Conservation (phyloP, 2,113 vertebrate species). For the Nematolebias whitei region DNA sequence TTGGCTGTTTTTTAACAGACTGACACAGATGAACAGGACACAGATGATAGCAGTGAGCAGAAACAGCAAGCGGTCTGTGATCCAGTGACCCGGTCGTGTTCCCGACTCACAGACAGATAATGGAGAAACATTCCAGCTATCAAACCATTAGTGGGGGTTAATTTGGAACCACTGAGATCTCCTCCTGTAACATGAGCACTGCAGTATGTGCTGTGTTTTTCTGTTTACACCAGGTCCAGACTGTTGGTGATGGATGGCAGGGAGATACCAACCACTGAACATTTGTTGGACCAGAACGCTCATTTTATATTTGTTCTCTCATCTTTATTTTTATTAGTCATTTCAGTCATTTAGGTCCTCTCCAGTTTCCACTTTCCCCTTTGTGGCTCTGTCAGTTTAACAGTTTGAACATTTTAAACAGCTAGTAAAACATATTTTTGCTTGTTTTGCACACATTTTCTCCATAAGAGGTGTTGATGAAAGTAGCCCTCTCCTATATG, state of each 20-base stretch:
- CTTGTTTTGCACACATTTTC: too few species aligned
- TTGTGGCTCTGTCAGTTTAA: neutral
- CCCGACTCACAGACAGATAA: constrained; percentile 31
- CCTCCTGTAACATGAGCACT: constrained; percentile 23
- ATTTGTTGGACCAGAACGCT: constrained; percentile 35
- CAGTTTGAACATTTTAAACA: constrained; percentile 18
- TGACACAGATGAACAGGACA: too few species aligned
- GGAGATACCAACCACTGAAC: constrained; percentile 26
- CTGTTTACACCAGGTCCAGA: constrained; percentile 34
- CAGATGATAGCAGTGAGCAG: too few species aligned
- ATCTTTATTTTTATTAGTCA: neutral
- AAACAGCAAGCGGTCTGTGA: neutral
- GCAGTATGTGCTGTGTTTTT: constrained; percentile 15
- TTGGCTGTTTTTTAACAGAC: too few species aligned
- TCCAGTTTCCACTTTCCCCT: neutral
- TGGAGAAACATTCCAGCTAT: constrained; percentile 44
- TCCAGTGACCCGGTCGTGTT: constrained; percentile 9
- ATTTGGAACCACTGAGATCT: constrained; percentile 39
- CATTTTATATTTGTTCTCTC: neutral
- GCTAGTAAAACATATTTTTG: neutral
- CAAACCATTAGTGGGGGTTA: constrained; percentile 39
- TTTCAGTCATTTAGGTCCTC: neutral
- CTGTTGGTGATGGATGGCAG: constrained; percentile 32
- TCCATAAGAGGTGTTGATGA: constrained; percentile 35
- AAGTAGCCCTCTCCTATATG: constrained; percentile 18